Base-by-base conservation (phyloP, 2,888 invertebrate species). In the Brachynemurus nebulosus region DNA sequence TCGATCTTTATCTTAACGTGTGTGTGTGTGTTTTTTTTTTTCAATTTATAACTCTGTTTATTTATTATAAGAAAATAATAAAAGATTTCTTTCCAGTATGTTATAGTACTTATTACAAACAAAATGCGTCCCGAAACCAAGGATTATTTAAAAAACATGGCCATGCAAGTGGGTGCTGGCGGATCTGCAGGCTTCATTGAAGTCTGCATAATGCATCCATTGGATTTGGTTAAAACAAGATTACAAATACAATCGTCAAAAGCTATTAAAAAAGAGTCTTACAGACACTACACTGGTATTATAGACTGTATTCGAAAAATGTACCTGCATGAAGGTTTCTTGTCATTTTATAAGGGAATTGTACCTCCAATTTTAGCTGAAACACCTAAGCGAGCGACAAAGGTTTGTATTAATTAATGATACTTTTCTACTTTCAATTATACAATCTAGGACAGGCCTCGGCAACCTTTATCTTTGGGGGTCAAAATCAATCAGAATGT, bases 161-260 rank as follows among this genome's bases (percentile, higher is more conserved):
- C 74, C 1, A 80, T 88, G 66, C 88, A 89, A 68, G 76, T 88
- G 55, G 80, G 79, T 39, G 82, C 92, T 48, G 92, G 92, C 48
- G 92, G 92, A 44, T 86, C 86, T 51, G 92, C 92, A 72, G 82
- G 82, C 30, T 91, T 95, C 64, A 77, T 92, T 40, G 93, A 95
- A 73, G 90, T 93, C 48, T 90, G 88, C 61, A 80, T 93, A 42
- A 95, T 95, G 93, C 93, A 95, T 66, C 95, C 95, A 1, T 67
- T 95, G 60, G 95, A 95, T 65, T 71, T 95, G 47, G 79, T 95
- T 2, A 95, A 95, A 68, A 95, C 95, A 2, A 73, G 95, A 53
- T 74, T 88, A 53, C 89, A 89, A 65, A 66, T 89, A 40, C 86
- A 86, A 63, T 66, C 67, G 11, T 65, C 64, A 44, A 50, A 53